Base-by-base conservation (phyloP, 2,888 invertebrate genomes). In the Spodoptera exigua region DNA sequence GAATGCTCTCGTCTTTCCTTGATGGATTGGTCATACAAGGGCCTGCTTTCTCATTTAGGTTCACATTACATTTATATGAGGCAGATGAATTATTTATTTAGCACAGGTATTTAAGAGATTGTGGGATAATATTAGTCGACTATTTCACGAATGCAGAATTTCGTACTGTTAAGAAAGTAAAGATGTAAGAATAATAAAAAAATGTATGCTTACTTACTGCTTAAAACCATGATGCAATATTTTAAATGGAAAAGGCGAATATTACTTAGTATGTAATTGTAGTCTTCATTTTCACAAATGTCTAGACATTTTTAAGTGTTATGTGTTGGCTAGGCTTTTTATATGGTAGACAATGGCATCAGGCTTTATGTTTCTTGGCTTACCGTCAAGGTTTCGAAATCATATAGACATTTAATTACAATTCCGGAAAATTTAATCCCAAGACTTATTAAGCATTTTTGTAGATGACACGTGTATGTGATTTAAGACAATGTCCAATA, bases 321-420 rank as follows among this genome's bases (percentile, higher is more conserved):
- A 63, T 32, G 39, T 47, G 61, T 55, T 68, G 58, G 48, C 52
- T 49, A 44, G 59, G 57, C 47, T 47, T 63, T 57, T 56, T 72
- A 64, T 68, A 61, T 61, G 55, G 51, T 51, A 58, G 66, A 61
- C 53, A 56, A 51, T 40, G 35, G 35, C 14, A 11, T 9, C 34
- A 49, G 60, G 52, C 47, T 11, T 62, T 61, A 44, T 71, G 27
- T 45, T 43, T 62, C 54, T 74, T 74, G 73, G 69, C 66, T 57
- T 48, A 21, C 11, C 32, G 43, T 69, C 65, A 74, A 75, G 56
- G 56, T 69, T 69, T 52, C 13, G 34, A 43, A 48, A 63, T 60
- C 32, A 14, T 18, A 27, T 27, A 27, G 27, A 5, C 27, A 21
- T 5, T 27, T 27, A 9, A 5, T 27, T 27, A 27, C 27, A 27